These are phyloP conservation scores for Microcebus tavaratra DNA, from an alignment of 2,113 vertebrate species.

Conservation along the genomic window DNA sequence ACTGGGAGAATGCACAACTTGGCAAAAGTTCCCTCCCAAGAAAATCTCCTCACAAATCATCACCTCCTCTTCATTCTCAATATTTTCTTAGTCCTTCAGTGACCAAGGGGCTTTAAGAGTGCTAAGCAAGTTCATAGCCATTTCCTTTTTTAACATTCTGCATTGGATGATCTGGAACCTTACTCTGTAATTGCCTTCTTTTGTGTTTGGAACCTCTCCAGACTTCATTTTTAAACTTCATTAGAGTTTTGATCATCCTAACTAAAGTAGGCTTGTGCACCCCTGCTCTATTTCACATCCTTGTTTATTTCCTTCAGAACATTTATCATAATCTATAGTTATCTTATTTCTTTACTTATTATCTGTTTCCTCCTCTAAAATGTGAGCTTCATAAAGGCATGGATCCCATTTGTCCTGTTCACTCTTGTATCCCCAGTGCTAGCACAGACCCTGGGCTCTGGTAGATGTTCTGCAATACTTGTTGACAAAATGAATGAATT, in stretches of 20 bases:
- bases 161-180: background rate
- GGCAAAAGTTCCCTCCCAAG: background rate
- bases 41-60: background rate
- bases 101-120: background rate
- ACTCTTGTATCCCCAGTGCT: background rate
- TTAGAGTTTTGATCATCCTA: background rate
- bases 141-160: conserved; percentile 4
- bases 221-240: background rate
- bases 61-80: background rate
- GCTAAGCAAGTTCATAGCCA: background rate
- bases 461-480: background rate
- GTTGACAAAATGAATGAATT: background rate
- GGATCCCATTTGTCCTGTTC: background rate
- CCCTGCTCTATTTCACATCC: background rate
- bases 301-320: background rate
- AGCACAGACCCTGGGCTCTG: background rate
- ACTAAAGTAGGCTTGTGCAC: background rate
- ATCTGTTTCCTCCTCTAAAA: background rate
- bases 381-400: background rate
- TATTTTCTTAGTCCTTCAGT: background rate
- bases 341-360: background rate
- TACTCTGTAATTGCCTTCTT: background rate
- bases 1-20: background rate
- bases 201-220: background rate
- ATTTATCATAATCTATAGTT: background rate